phyloP scores from a whole-genome alignment of 2,888 invertebrate genomes.

The Pristionchus exspectatus region DNA sequence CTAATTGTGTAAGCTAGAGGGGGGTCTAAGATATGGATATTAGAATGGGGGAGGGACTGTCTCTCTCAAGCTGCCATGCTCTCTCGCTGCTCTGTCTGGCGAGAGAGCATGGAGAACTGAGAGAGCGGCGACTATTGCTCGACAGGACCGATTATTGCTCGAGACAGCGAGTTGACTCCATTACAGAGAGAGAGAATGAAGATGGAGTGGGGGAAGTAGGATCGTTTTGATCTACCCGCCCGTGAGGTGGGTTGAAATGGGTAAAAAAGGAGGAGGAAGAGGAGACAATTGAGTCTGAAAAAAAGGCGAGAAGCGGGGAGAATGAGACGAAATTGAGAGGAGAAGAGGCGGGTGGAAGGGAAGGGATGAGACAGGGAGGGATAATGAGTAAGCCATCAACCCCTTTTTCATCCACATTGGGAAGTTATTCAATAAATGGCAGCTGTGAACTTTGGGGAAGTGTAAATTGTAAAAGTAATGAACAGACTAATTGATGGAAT shows the following conservation, averaged over 20 bases:
- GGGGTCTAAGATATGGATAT: conserved; percentile 40
- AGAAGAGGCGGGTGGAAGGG: conserved; percentile 16
- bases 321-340: conserved; percentile 43
- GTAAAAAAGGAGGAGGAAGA: background rate
- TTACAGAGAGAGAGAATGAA: background rate
- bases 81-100: too few species aligned
- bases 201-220: background rate
- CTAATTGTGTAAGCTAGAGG: conserved; percentile 48
- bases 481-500: too few species aligned
- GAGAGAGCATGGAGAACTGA: background rate
- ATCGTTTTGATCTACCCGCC: conserved; percentile 38
- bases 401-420: background rate
- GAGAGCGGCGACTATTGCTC: background rate
- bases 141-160: conserved; percentile 34
- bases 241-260: background rate
- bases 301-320: background rate
- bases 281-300: conserved; percentile 2
- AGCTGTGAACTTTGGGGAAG: too few species aligned
- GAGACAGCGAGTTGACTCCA: background rate
- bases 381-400: background rate
- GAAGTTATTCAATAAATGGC: background rate
- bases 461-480: too few species aligned
- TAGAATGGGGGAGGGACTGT: background rate
- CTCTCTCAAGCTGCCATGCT: too few species aligned
- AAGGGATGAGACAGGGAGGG: background rate